Percentiles rank a stretch among this genome's conserved stretches.
Evolutionary conservation across 2,888 invertebrate species (phyloP).

Genomic region (Ophioninae sp.): DNA sequence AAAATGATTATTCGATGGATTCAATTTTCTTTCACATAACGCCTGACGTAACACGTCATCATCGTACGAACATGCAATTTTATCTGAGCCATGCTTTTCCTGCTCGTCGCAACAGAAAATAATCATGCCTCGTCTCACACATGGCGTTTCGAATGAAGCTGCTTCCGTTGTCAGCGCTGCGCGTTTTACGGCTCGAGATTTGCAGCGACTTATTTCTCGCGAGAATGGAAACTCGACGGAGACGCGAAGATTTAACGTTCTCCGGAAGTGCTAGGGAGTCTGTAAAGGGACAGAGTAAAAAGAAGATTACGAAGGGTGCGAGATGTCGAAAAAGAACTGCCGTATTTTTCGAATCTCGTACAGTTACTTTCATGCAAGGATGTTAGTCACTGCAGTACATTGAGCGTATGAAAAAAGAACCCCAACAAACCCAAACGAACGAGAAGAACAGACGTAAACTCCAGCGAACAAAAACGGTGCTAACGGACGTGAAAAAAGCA

Average conservation of each 20-base stretch:
- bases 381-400: neutral
- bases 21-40: no score
- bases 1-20: no score
- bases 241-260: neutral
- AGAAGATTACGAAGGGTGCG: neutral
- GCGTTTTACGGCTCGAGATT: neutral
- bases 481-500: no score
- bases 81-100: constrained; percentile 48
- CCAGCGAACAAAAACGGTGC: no score
- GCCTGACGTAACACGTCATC: no score
- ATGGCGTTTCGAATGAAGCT: constrained; percentile 8
- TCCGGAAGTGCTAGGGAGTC: neutral
- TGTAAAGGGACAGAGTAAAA: neutral
- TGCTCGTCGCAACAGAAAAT: constrained; percentile 55
- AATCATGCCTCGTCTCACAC: constrained; percentile 6
- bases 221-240: neutral
- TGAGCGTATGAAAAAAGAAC: neutral
- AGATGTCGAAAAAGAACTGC: neutral
- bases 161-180: neutral
- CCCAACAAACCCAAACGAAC: neutral
- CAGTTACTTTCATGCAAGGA: neutral
- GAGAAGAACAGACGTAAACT: no score
- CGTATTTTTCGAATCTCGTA: constrained; percentile 4
- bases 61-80: constrained; percentile 39
- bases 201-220: constrained; percentile 12